A percentile compares a stretch with the other conserved stretches of the same genome.
These are phyloP conservation scores for Eucera pruinosa DNA, from an alignment of 2,888 invertebrate genomes.

Conservation along the genomic window DNA sequence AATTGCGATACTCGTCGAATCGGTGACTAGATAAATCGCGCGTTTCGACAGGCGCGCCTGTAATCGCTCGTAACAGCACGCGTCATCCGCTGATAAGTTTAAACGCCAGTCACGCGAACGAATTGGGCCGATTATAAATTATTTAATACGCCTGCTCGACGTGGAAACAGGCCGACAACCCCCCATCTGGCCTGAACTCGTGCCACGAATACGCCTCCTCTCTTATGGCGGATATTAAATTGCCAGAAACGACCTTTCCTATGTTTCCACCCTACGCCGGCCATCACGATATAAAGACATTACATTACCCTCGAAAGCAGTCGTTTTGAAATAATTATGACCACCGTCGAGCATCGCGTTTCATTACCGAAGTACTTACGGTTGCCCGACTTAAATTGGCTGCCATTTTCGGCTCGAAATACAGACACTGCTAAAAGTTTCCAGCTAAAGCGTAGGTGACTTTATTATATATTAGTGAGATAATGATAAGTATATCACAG, in stretches of 20 bases:
- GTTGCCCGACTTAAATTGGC: not conserved
- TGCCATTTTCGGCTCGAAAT: not conserved
- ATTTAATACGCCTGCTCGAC: not conserved
- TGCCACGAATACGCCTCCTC: not conserved
- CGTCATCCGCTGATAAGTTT: conserved; percentile 1
- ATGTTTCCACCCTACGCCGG: not conserved
- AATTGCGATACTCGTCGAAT: not conserved
- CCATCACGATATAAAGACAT: not conserved
- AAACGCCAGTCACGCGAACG: conserved; percentile 5
- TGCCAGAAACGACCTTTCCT: not conserved
- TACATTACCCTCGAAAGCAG: not conserved
- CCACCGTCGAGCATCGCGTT: too few relatives aligned
- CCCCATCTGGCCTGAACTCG: too few relatives aligned
- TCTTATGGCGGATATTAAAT: not conserved
- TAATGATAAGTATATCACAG: too few relatives aligned
- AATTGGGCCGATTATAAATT: conserved; percentile 13
- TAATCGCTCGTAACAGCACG: conserved; percentile 5
- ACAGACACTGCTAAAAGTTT: too few relatives aligned
- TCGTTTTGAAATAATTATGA: not conserved
- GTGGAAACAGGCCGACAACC: not conserved
- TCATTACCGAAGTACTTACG: not conserved
- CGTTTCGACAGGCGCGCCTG: not conserved
- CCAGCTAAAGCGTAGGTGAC: too few relatives aligned
- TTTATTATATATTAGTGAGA: too few relatives aligned
- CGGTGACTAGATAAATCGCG: conserved; percentile 17